Evolutionary conservation across 2,888 invertebrate species (phyloP), one percentile per base, ranked within the genome.

Genomic region (Meandrusa payeni): DNA sequence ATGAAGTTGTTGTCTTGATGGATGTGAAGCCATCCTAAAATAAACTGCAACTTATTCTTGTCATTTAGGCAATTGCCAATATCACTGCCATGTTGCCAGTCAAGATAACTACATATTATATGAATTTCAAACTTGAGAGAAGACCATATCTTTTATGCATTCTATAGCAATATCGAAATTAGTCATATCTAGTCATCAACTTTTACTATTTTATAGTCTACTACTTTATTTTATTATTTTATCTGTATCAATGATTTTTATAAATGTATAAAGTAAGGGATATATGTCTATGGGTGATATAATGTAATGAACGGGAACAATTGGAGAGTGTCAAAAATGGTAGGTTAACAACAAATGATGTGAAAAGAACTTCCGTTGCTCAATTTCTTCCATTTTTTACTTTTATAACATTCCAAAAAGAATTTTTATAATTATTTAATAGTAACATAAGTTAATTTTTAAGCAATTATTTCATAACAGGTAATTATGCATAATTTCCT

Each of bases 1-100:
- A 94, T 71, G 93, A 94, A 67, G 91, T 92, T 41, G 91, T 93
- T 1, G 79, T 92, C 31, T 66, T 92, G 23, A 90, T 91, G 58
- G 91, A 92, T 69, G 88, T 91, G 0, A 88, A 87, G 51, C 73
- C 77, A 23, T 58, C 55, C 17, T 64, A 61, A 56, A 49, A 31
- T 41, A 41, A 41, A 48, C 36, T 41, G 2, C 5, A 4, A 5
- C 12, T 23, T n/a, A n/a, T n/a, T n/a, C n/a, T n/a, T n/a, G n/a
- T n/a, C n/a, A n/a, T n/a, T n/a, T n/a, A n/a, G n/a, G n/a, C n/a
- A n/a, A n/a, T 28, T 22, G 24, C 37, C 36, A 37, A 32, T 32
- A 40, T 33, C 45, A 53, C 50, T 53, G 51, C 48, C 48, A 50
- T 48, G 28, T 28, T 7, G 22, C 3, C 9, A 24, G 19, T 27